Base-by-base conservation (phyloP, 2,113 vertebrate genomes). In the Galemys pyrenaicus region DNA sequence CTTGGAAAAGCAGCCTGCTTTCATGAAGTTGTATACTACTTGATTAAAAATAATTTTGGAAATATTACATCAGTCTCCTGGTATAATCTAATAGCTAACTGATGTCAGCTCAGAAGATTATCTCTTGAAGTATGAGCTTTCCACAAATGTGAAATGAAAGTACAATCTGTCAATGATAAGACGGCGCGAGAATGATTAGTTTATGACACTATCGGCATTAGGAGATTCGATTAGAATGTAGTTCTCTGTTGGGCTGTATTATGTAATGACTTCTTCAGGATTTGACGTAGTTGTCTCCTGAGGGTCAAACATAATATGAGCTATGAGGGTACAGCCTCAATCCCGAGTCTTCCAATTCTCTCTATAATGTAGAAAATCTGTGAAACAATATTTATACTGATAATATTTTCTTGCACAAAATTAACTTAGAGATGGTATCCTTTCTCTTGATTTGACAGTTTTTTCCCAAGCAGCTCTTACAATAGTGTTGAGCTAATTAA, bases 401-500 rank as follows among this genome's bases (percentile, higher is more conserved):
- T 71, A 68, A 37, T 22, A 92, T 56, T 54, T 73, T 71, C 12
- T 68, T 70, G 28, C 44, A 81, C 0, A 77, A 80, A 97, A 80
- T 51, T 65, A 84, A 92, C 28, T 74, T n/a, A 71, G 30, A 10
- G 30, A 91, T 74, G 28, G 37, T 30, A 12, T 12, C 24, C 5
- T 74, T 92, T 95, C 51, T 87, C 26, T 46, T 68, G 41, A 79
- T 56, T 94, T 84, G 71, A 94, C n/a, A 87, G 51, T 22, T 92
- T n/a, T n/a, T 92, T 73, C n/a, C 60, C 62, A 73, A n/a, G 51
- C 8, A 73, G 32, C 30, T 78, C 37, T 86, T 81, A 75, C 2
- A 84, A 65, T 32, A 65, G 11, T 49, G 37, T 46, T 83, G 20
- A 86, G 49, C 26, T 94, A 88, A 96, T 86, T 77, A 91, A 74